Evolutionary conservation across 2,797 vertebrate species (phyloP), one percentile per base, ranked within the genome.

Genomic region (Coreius guichenoti): DNA sequence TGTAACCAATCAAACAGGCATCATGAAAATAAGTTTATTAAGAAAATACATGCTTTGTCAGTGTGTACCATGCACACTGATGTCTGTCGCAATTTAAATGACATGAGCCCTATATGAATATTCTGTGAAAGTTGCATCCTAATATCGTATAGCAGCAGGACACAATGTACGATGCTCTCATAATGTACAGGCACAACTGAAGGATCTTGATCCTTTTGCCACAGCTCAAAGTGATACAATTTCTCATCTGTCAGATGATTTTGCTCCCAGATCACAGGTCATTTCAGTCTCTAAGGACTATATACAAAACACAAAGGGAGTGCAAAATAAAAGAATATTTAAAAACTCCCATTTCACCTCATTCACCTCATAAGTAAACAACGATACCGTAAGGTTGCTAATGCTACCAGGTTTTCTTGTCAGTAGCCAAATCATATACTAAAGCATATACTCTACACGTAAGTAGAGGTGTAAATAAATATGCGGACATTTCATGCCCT

Each of bases 1-100:
- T 12, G 9, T 3, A 63, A 65, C 14, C 54, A 67, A 49, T 69
- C 33, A 54, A 58, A 51, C 29, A 72, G 14, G 31, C 29, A 58
- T 61, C 33, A 67, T 61, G 49, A 79, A 82, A 86, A 79, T 80
- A 82, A 16, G 73, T 87, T 89, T 87, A 89, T 89, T 86, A 89
- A 80, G 73, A 90, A 89, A 89, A 88, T 90, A 83, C 83, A 87
- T 65, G 68, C 69, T 70, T 43, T 65, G 36, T 63, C 77, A 43
- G 31, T 31, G 43, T 69, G 39, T 49, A 72, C 14, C 63, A 49
- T 78, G 69, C 75, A 83, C 77, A 36, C 17, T 76, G 23, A 33
- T 63, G 61, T 81, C 72, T 61, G 49, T 61, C 11, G 51, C 69
- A 23, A 26, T 79, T 74, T 39, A 67, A 67, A 51, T 13, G 51